A percentile compares a stretch with the other conserved stretches of the same genome.
These are phyloP conservation scores for Salvator merianae DNA, from an alignment of 2,113 vertebrate species.

Conservation along the genomic window DNA sequence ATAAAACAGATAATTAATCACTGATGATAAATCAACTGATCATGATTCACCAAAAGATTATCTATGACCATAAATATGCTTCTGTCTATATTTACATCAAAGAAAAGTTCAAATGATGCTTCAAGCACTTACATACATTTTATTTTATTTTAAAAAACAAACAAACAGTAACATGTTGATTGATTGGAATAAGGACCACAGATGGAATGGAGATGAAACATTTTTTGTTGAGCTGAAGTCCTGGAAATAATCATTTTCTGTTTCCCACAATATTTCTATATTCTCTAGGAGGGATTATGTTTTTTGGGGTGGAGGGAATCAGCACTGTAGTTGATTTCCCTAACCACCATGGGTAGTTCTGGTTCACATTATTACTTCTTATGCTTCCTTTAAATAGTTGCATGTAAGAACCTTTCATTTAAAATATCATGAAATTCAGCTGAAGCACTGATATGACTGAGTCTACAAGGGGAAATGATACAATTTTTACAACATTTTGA, in stretches of 20 bases:
- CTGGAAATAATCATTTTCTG: not conserved
- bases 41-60: not conserved
- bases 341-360: too few species aligned
- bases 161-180: not conserved
- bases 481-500: too few species aligned
- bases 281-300: not conserved
- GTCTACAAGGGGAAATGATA: too few species aligned
- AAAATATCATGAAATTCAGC: too few species aligned
- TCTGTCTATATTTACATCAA: not conserved
- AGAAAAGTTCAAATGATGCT: not conserved
- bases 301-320: not conserved
- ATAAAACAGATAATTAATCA: not conserved
- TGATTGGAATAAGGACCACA: not conserved
- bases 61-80: not conserved
- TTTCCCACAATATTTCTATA: too few species aligned
- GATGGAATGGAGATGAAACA: not conserved
- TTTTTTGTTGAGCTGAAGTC: not conserved
- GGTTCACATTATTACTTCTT: too few species aligned
- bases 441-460: too few species aligned
- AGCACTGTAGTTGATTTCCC: not conserved
- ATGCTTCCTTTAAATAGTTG: too few species aligned
- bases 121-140: too few species aligned
- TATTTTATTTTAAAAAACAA: too few species aligned
- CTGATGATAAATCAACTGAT: not conserved
- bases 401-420: too few species aligned